Conservation (phyloP, 1,140 invertebrate species). For the Trypoxylus dichotomus region DNA sequence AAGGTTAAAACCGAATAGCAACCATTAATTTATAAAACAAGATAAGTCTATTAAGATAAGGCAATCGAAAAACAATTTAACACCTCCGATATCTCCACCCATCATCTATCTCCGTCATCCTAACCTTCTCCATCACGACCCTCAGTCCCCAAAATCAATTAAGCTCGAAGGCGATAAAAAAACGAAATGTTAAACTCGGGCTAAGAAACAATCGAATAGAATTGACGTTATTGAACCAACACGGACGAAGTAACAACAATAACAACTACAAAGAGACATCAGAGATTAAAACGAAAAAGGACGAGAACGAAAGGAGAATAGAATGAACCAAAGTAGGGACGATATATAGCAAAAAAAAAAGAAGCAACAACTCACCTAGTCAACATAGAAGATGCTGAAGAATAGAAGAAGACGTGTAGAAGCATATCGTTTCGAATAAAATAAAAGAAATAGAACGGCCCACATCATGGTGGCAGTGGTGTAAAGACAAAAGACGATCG, state of each 20-base stretch:
- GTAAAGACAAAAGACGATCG: conserved; percentile 37
- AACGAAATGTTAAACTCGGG: not conserved
- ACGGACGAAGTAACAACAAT: not conserved
- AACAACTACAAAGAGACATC: not conserved
- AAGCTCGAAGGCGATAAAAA: not conserved
- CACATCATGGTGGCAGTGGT: conserved; percentile 39
- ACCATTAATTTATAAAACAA: conserved; percentile 8
- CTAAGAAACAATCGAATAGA: too few species aligned
- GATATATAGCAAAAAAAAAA: not conserved
- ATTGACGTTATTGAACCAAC: too few species aligned
- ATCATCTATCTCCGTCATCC: not conserved
- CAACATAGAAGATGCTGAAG: not conserved
- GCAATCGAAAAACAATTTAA: not conserved
- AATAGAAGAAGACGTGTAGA: not conserved
- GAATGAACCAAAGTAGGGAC: too few species aligned
- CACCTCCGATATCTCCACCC: conserved; percentile 1
- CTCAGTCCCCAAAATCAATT: not conserved
- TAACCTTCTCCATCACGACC: not conserved
- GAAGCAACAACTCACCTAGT: not conserved
- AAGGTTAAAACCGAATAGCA: not conserved
- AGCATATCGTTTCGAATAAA: not conserved
- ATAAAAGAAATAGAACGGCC: conserved; percentile 34
- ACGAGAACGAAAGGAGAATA: not conserved
- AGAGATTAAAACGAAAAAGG: not conserved
- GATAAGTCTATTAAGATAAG: conserved; percentile 19